Conservation (phyloP, 2,888 invertebrate species). For the Drosophila acutilabella region DNA sequence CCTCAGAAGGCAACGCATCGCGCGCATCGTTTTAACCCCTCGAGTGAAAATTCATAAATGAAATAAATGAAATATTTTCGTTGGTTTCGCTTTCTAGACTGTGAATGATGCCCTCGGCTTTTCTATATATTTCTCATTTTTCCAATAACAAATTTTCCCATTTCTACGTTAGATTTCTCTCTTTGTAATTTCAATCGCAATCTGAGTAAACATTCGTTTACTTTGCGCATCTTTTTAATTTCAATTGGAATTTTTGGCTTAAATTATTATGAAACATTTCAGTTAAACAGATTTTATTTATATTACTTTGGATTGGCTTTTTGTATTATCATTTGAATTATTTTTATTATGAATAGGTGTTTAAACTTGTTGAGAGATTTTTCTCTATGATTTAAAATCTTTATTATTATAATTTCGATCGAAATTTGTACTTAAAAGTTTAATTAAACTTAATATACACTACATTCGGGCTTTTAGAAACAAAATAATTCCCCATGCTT, state of each 20-base stretch:
- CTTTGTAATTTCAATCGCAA: conserved; percentile 4
- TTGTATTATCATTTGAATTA: too few species aligned
- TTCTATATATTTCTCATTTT: neutral
- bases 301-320: too few species aligned
- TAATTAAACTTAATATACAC: too few species aligned
- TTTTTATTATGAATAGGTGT: too few species aligned
- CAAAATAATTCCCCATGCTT: too few species aligned
- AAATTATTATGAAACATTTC: neutral
- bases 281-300: too few species aligned
- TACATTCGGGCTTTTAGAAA: too few species aligned
- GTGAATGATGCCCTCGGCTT: conserved; percentile 47
- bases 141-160: neutral
- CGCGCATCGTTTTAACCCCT: conserved; percentile 48
- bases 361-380: too few species aligned
- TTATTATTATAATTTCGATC: too few species aligned
- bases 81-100: conserved; percentile 59
- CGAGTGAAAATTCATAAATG: conserved; percentile 70
- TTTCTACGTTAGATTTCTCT: neutral
- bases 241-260: conserved; percentile 1
- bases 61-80: conserved; percentile 77
- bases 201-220: conserved; percentile 3
- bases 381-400: too few species aligned
- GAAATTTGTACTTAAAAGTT: too few species aligned
- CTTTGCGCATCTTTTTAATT: conserved; percentile 7
- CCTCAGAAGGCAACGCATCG: conserved; percentile 12